phyloP scores from a whole-genome alignment of 2,797 vertebrate species.

The Pelodytes ibericus region DNA sequence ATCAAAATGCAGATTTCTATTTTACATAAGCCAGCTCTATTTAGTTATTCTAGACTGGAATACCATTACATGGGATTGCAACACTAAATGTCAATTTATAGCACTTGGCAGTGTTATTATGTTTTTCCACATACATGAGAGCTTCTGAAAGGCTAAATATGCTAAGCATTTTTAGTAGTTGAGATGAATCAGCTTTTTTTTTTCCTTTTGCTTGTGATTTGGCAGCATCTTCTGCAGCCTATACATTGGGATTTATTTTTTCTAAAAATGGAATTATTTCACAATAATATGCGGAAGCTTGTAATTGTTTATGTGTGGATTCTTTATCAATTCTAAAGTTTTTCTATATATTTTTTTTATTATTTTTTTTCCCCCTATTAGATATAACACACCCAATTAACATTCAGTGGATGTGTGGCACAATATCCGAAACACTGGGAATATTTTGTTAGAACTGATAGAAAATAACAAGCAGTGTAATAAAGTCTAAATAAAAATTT shows the following conservation, averaged over 20 bases:
- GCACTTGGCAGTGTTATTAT: not conserved
- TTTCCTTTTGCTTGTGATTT: not conserved
- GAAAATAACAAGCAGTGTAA: too few relatives aligned
- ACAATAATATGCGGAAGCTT: not conserved
- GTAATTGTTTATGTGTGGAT: not conserved
- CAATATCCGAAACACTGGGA: too few relatives aligned
- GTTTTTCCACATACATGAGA: not conserved
- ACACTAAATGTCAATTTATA: slow-evolving; percentile 2
- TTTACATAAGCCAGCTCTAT: not conserved
- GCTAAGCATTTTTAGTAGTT: not conserved
- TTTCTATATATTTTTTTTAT: too few relatives aligned
- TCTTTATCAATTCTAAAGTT: not conserved
- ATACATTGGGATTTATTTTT: not conserved
- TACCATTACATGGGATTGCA: not conserved
- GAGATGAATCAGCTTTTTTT: not conserved
- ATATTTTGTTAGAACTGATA: too few relatives aligned
- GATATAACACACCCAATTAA: too few relatives aligned
- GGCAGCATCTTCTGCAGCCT: not conserved
- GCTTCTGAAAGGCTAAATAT: not conserved
- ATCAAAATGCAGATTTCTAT: not conserved
- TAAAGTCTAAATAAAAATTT: too few relatives aligned
- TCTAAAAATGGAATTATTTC: not conserved
- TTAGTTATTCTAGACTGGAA: not conserved
- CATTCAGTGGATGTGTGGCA: too few relatives aligned
- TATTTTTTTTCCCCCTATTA: not conserved